Percentiles rank a stretch among this genome's conserved stretches.
Conservation (phyloP, 2,113 vertebrate genomes). For the Dromiciops gliroides region DNA sequence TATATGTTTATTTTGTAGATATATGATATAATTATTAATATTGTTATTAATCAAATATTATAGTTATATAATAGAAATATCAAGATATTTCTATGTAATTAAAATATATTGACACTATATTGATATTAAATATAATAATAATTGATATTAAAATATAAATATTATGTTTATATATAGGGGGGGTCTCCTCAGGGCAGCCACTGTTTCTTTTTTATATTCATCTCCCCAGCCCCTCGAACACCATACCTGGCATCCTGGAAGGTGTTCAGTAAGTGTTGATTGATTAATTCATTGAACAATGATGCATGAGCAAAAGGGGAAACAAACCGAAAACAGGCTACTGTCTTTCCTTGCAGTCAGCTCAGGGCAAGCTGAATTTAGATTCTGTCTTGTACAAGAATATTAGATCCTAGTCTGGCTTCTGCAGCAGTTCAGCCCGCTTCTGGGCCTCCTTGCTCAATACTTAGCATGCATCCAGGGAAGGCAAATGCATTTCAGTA, state of each 20-base stretch:
- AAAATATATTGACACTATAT: no score
- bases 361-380: background rate
- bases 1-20: no score
- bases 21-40: no score
- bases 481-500: background rate
- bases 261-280: background rate
- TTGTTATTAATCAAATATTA: no score
- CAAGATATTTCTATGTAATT: no score
- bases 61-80: no score
- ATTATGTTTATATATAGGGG: no score
- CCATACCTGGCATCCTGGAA: background rate
- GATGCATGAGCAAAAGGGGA: background rate
- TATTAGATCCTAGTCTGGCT: background rate
- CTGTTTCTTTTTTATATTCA: background rate
- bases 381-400: background rate
- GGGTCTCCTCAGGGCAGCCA: background rate
- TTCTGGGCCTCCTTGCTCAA: background rate
- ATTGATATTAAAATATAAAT: no score
- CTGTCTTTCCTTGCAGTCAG: background rate
- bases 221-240: background rate
- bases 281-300: background rate
- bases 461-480: background rate
- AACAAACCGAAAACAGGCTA: background rate
- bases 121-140: no score
- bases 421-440: background rate